These are phyloP conservation scores for Drosophila buzzatii DNA, from an alignment of 2,888 invertebrate species.

Conservation along the genomic window DNA sequence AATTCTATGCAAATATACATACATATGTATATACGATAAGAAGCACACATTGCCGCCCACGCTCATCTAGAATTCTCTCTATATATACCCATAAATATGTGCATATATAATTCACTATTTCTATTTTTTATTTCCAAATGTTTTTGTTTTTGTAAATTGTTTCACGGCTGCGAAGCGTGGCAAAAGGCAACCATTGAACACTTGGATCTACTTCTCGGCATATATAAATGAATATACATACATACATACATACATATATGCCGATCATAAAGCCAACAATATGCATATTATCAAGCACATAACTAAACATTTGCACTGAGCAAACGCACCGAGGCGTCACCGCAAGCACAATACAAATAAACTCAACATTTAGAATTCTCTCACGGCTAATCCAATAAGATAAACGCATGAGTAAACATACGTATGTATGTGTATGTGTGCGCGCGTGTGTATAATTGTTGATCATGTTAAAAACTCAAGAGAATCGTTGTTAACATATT, in stretches of 20 bases:
- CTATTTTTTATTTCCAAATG: neutral
- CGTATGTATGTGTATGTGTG: neutral
- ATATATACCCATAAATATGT: neutral
- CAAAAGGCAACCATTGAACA: slow-evolving; percentile 46
- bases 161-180: slow-evolving; percentile 50
- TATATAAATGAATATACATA: neutral
- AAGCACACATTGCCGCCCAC: neutral
- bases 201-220: slow-evolving; percentile 35
- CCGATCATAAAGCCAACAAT: slow-evolving; percentile 5
- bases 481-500: neutral
- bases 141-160: slow-evolving; percentile 35
- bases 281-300: slow-evolving; percentile 19
- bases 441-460: neutral
- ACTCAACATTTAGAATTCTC: slow-evolving; percentile 35
- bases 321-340: slow-evolving; percentile 57
- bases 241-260: neutral
- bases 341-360: slow-evolving; percentile 7
- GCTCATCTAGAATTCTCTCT: slow-evolving; percentile 26
- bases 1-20: slow-evolving; percentile 2
- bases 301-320: slow-evolving; percentile 38
- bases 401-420: slow-evolving; percentile 65
- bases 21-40: neutral
- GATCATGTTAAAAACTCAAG: neutral
- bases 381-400: slow-evolving; percentile 43
- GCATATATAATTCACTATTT: neutral